These are phyloP conservation scores for Percopsis omiscomaycus DNA, from an alignment of 2,797 vertebrate genomes.

Conservation along the genomic window DNA sequence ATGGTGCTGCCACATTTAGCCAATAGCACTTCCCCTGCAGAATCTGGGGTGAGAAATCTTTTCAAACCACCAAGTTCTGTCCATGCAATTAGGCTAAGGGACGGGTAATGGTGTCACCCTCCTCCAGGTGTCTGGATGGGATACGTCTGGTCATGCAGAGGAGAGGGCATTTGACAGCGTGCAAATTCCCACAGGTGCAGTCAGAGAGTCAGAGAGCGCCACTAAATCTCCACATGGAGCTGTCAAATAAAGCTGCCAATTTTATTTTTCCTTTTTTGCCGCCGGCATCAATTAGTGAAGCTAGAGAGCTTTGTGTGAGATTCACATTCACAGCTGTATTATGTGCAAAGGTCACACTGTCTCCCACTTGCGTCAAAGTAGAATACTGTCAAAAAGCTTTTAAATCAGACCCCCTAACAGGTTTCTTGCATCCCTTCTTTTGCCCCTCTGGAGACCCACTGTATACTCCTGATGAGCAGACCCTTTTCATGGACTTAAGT, in stretches of 20 bases:
- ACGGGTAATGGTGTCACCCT: conserved; percentile 49
- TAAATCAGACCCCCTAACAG: conserved; percentile 21
- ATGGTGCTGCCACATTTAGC: conserved; percentile 25
- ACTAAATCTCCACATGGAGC: conserved; percentile 34
- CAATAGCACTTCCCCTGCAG: conserved; percentile 38
- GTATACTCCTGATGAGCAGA: conserved; percentile 9
- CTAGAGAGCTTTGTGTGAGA: conserved; percentile 44
- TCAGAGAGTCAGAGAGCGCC: conserved; percentile 31
- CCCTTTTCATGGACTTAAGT: conserved; percentile 3
- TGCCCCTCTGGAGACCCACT: conserved; percentile 1
- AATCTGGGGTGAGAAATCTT: conserved; percentile 49
- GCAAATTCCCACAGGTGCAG: conserved; percentile 49
- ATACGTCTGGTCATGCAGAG: conserved; percentile 53
- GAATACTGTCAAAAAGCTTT: conserved; percentile 37
- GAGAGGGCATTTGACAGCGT: conserved; percentile 44
- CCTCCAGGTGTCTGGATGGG: conserved; percentile 50
- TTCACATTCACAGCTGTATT: conserved; percentile 49
- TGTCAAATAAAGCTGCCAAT: conserved; percentile 48
- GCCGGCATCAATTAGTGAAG: conserved; percentile 63
- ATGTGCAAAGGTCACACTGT: conserved; percentile 45
- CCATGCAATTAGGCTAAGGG: conserved; percentile 44
- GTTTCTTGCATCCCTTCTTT: conserved; percentile 15
- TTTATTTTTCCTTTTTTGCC: conserved; percentile 37
- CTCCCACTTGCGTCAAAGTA: conserved; percentile 41
- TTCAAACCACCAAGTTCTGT: conserved; percentile 45